Percentiles rank a stretch among this genome's conserved stretches.
phyloP scores from a whole-genome alignment of 2,797 vertebrate species.

The Myripristis murdjan region DNA sequence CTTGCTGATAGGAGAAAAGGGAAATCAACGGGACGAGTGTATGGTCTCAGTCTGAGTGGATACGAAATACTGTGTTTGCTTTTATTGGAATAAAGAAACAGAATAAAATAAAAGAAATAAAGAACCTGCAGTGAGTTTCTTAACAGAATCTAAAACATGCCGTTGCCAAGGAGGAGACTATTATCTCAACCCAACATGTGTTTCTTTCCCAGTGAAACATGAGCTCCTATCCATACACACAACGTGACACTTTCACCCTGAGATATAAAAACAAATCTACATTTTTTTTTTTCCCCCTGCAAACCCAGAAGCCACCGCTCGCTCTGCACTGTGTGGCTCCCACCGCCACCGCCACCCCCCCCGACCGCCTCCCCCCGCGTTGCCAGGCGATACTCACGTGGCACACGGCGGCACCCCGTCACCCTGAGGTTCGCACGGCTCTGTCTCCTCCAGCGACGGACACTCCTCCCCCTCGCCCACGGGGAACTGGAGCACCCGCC shows the following conservation, averaged over 20 bases:
- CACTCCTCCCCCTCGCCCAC: slow-evolving; percentile 89
- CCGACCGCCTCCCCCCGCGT: neutral
- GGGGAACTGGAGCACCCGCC: slow-evolving; percentile 90
- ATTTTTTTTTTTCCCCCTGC: neutral
- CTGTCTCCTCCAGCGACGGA: slow-evolving; percentile 87
- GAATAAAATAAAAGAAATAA: no score
- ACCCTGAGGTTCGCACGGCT: slow-evolving; percentile 87
- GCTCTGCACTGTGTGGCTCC: no score
- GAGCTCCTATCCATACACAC: neutral
- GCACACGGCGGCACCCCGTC: slow-evolving; percentile 88
- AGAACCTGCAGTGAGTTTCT: slow-evolving; percentile 20
- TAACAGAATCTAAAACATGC: neutral
- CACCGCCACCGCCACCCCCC: neutral
- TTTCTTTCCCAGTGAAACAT: slow-evolving; percentile 1
- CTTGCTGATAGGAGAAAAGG: slow-evolving; percentile 48
- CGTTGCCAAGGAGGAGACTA: slow-evolving; percentile 10
- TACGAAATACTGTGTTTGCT: slow-evolving; percentile 11
- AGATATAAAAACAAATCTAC: slow-evolving; percentile 1
- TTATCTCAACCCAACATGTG: slow-evolving; percentile 15
- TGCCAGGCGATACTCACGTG: slow-evolving; percentile 86
- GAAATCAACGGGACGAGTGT: slow-evolving; percentile 54
- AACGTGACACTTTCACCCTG: neutral
- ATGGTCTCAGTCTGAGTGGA: slow-evolving; percentile 31
- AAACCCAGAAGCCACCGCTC: neutral
- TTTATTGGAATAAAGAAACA: slow-evolving; percentile 19